Base-by-base conservation (phyloP, 2,888 invertebrate genomes). In the Laothoe populi region DNA sequence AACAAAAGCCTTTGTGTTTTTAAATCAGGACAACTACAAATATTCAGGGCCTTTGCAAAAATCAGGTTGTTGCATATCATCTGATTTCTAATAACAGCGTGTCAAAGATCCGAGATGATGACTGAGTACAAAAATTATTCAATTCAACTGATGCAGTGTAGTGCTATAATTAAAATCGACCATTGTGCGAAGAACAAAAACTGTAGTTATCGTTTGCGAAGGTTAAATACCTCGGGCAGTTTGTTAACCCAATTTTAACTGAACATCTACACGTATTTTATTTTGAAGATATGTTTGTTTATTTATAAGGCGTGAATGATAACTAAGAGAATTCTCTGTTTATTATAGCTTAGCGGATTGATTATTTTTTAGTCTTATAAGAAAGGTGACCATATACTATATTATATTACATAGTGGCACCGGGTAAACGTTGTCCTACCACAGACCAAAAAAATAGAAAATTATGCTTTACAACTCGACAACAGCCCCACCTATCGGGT, bases 201-300 rank as follows among this genome's bases (percentile, higher is more conserved):
- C 53, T 21, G 31, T 19, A 53, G 46, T 21, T 26, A 48, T 48
- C 31, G 31, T 11, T 19, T 19, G 31, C 31, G 53, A 53, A 53
- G 53, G 53, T 53, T 53, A 53, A 53, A 53, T 35, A 53, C 53
- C 53, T 35, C 53, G 35, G 16, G 53, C 11, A 35, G 53, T 53
- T 53, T 35, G 35, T 53, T 53, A 53, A 53, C 53, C 53, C 53
- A 53, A 19, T 35, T 53, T 4, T 19, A 19, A n/a, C 7, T 23
- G 8, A 31, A 19, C 35, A 19, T 53, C 19, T 5, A 53, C 3
- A 31, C 19, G 16, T 38, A 19, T 19, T 16, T 31, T 16, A 2
- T 2, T 53, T 8, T 10, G 53, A 21, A 19, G 53, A 10, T 53
- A 19, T 35, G 10, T 35, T 35, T 16, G 11, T 19, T 19, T 31